These are phyloP conservation scores for Caenorhabditis sp. DNA, from an alignment of 2,888 invertebrate genomes.

Conservation along the genomic window DNA sequence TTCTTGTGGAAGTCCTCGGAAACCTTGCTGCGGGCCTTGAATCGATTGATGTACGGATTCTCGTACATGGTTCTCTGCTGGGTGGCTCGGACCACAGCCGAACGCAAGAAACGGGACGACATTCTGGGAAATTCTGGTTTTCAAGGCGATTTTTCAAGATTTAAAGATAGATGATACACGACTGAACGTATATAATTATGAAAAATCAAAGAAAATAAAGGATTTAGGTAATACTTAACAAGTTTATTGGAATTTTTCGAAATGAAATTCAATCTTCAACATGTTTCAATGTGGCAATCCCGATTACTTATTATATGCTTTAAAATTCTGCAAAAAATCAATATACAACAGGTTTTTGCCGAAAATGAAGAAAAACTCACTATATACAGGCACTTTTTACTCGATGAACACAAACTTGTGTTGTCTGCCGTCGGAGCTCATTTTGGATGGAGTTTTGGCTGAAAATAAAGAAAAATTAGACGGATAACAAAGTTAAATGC, in stretches of 20 bases:
- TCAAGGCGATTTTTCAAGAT: neutral
- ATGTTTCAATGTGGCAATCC: no score
- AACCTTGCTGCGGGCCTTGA: constrained; percentile 77
- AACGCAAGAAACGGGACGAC: constrained; percentile 55
- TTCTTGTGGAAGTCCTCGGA: constrained; percentile 79
- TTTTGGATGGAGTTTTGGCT: constrained; percentile 5
- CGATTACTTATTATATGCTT: neutral
- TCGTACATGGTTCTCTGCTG: constrained; percentile 77
- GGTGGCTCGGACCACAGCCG: constrained; percentile 54
- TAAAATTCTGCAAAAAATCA: neutral
- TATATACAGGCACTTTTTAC: neutral
- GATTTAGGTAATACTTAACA: neutral
- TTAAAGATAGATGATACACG: constrained; percentile 5
- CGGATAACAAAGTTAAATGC: neutral
- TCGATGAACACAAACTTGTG: constrained; percentile 25
- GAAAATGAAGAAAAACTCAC: constrained; percentile 15
- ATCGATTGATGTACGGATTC: constrained; percentile 80
- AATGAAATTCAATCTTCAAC: no score
- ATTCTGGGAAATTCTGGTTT: constrained; percentile 22
- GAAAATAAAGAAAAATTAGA: neutral
- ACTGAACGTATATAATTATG: constrained; percentile 9
- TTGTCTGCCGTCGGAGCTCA: constrained; percentile 41
- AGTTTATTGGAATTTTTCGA: constrained; percentile 14
- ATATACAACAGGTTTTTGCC: neutral
- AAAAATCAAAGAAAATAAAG: neutral